These are phyloP conservation scores for Urophycis tenuis DNA, from an alignment of 2,797 vertebrate species.

Conservation along the genomic window DNA sequence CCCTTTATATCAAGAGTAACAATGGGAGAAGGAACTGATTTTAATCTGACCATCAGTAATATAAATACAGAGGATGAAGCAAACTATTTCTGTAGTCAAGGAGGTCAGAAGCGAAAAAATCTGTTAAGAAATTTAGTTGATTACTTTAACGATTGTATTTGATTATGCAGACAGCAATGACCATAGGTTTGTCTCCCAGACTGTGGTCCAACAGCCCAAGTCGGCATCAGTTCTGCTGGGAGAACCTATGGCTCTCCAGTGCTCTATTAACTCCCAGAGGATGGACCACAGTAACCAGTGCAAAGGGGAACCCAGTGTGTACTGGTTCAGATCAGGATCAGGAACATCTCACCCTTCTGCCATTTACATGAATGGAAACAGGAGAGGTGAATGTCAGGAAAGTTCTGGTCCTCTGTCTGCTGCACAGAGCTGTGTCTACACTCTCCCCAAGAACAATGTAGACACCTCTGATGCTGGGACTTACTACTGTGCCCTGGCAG, in stretches of 20 bases:
- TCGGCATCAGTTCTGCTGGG: not conserved
- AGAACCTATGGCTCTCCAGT: not conserved
- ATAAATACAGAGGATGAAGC: too few species aligned
- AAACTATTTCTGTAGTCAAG: too few species aligned
- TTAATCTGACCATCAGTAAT: too few species aligned
- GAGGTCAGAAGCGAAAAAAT: too few species aligned
- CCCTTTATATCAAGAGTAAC: too few species aligned
- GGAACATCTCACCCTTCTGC: not conserved
- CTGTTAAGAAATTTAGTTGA: not conserved
- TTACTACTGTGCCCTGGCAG: not conserved
- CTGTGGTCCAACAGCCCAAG: not conserved
- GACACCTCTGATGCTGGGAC: not conserved
- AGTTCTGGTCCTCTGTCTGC: not conserved
- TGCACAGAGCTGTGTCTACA: not conserved
- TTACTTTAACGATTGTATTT: not conserved
- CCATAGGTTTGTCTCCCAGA: not conserved
- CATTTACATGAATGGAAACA: not conserved
- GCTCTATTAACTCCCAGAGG: not conserved
- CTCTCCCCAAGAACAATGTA: not conserved
- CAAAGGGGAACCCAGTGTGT: not conserved
- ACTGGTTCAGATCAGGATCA: constrained; percentile 1
- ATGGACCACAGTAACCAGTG: not conserved
- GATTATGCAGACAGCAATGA: not conserved
- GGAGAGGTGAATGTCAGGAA: not conserved
- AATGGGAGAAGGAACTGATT: too few species aligned